Evolutionary conservation across 2,113 vertebrate species (phyloP).

Genomic region (Shinisaurus crocodilurus): DNA sequence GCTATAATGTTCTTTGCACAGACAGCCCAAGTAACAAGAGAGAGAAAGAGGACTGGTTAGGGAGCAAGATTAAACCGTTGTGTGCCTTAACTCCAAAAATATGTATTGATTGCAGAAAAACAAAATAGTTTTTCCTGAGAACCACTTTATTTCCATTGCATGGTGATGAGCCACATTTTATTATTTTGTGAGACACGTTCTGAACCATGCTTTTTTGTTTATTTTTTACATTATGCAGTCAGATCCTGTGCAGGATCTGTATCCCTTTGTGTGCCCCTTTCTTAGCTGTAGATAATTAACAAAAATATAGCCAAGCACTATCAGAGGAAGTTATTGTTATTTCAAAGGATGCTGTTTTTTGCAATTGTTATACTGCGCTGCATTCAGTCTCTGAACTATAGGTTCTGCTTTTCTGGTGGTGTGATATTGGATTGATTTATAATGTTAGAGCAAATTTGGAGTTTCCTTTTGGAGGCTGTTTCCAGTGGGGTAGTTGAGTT

Average conservation of each 20-base stretch:
- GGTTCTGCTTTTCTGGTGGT: neutral
- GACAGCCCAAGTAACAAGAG: neutral
- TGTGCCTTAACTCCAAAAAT: neutral
- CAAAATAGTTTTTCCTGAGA: neutral
- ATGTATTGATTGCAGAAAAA: neutral
- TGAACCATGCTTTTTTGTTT: neutral
- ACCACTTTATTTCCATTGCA: neutral
- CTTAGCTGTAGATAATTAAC: neutral
- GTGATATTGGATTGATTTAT: neutral
- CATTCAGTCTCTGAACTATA: neutral
- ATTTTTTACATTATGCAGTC: neutral
- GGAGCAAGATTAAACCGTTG: neutral
- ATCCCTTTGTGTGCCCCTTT: neutral
- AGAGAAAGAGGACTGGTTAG: too few relatives aligned
- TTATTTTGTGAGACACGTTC: neutral
- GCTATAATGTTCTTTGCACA: conserved; percentile 18
- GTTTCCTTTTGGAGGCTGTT: neutral
- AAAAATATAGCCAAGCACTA: neutral
- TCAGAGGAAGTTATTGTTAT: neutral
- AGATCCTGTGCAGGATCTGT: neutral
- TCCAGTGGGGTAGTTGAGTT: too few relatives aligned
- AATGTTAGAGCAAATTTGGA: neutral
- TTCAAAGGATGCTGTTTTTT: neutral
- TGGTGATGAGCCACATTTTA: neutral
- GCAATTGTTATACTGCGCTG: neutral